A percentile compares a stretch with the other conserved stretches of the same genome.
These are phyloP conservation scores for Heterodera filipjevi DNA, from an alignment of 2,888 invertebrate genomes.

Conservation along the genomic window DNA sequence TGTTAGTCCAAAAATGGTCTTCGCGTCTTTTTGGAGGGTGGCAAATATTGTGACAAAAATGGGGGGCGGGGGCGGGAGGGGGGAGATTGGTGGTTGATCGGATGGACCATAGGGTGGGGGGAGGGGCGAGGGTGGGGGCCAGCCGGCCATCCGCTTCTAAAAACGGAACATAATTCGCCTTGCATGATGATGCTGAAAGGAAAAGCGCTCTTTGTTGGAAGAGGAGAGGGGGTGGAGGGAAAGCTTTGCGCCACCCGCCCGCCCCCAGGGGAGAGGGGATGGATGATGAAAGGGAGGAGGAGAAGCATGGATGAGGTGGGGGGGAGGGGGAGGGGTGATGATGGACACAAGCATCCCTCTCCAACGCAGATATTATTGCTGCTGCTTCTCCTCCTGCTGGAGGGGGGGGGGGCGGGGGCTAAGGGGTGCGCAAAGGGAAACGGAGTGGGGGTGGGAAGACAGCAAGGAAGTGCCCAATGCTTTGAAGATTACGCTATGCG, in stretches of 20 bases:
- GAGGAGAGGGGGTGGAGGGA: not conserved
- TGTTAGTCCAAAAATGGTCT: not conserved
- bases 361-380: conserved; percentile 1
- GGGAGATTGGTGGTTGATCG: not conserved
- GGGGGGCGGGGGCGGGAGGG: too few species aligned
- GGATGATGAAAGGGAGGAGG: not conserved
- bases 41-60: not conserved
- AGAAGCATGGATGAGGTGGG: not conserved
- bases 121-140: not conserved
- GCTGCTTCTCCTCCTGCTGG: not conserved
- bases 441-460: not conserved
- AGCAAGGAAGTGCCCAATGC: not conserved
- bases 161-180: conserved; percentile 1
- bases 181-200: conserved; percentile 6
- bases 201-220: not conserved
- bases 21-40: not conserved
- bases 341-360: not conserved
- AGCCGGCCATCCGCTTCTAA: too few species aligned
- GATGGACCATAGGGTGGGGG: too few species aligned
- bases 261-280: not conserved
- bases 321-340: not conserved
- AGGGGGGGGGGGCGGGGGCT: not conserved
- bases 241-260: not conserved
- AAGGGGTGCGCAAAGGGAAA: too few species aligned
- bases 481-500: conserved; percentile 1